Base-by-base conservation (phyloP, 2,888 invertebrate species). In the Leptopilina drosophilae region DNA sequence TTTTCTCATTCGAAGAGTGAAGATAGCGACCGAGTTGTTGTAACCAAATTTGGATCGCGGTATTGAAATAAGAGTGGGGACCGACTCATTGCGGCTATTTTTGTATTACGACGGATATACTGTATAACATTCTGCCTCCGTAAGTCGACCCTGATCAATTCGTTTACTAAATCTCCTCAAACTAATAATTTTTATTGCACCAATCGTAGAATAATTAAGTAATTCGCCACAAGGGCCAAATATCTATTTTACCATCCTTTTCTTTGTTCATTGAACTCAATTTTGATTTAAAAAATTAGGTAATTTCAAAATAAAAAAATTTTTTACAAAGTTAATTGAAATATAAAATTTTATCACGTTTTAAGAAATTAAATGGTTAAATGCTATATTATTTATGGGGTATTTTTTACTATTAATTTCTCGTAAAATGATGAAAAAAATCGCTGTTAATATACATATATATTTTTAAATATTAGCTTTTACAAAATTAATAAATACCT, bases 11-110 rank as follows among this genome's bases (percentile, higher is more conserved):
- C 73, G 67, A 11, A 49, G 49, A 73, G 73, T 73, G 26, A 59
- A 33, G 73, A 73, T 53, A 73, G 85, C 88, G 88, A 82, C 84
- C 90, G 88, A 90, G 92, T 91, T 90, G 92, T 87, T 87, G 90
- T 87, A 87, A 90, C 94, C 94, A 94, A 94, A 94, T 94, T 94
- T 93, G 94, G 94, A 90, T 90, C 87, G 90, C 86, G 87, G 83
- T 83, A 83, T 85, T 82, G 77, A 89, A 92, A 91, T 92, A 77
- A 88, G 89, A 92, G 92, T 92, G 90, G 91, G 90, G 81, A 85
- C 88, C 85, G 90, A 84, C 88, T 92, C 90, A 90, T 86, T 83
- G 85, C 82, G 85, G 89, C 91, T 92, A 92, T 92, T 92, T 92
- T 90, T 87, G 89, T 89, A 86, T 80, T 85, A 83, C 86, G 84